Base-by-base conservation (phyloP, 2,797 vertebrate species). In the Sebastes flavidus region DNA sequence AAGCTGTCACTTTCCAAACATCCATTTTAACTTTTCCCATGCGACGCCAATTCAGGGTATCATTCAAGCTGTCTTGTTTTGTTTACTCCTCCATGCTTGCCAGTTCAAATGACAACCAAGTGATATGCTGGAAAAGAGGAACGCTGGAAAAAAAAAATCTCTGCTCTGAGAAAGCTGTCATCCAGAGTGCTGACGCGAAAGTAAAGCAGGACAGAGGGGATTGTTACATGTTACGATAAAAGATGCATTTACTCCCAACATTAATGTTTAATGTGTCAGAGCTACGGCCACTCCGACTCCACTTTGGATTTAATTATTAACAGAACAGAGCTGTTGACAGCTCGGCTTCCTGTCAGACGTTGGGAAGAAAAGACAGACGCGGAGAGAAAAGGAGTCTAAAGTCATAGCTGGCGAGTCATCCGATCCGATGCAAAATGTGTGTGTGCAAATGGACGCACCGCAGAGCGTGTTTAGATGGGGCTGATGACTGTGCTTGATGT, bases 401-500 rank as follows among this genome's bases (percentile, higher is more conserved):
- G 75, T 56, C 69, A 49, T 25, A 38, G 78, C 73, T 86, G 56
- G 52, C 46, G 1, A 73, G 58, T 52, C n/a, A 22, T 81, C 32
- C 24, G 18, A 54, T 69, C 27, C 25, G 6, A 63, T 78, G 77
- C 13, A 75, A 73, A 75, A 60, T 72, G 60, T 80, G 67, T 78
- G 75, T 69, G 59, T 68, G 71, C 56, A 84, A 83, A 87, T 74
- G 71, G 76, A 77, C 27, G 65, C 72, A 82, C 81, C 77, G 78
- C 62, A 78, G 81, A 87, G 90, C 80, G 88, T 89, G 88, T 92
- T 93, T 92, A 92, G 93, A 94, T 89, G 84, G 87, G 83, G 88
- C 36, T 86, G 90, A 92, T 93, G 91, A 90, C 93, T 89, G 83
- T 89, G 91, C 91, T 93, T 94, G 93, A 95, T 95, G 91, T 91